Evolutionary conservation across 2,113 vertebrate genomes (phyloP), one percentile per base, ranked within the genome.

Genomic region (Arenaria interpres): DNA sequence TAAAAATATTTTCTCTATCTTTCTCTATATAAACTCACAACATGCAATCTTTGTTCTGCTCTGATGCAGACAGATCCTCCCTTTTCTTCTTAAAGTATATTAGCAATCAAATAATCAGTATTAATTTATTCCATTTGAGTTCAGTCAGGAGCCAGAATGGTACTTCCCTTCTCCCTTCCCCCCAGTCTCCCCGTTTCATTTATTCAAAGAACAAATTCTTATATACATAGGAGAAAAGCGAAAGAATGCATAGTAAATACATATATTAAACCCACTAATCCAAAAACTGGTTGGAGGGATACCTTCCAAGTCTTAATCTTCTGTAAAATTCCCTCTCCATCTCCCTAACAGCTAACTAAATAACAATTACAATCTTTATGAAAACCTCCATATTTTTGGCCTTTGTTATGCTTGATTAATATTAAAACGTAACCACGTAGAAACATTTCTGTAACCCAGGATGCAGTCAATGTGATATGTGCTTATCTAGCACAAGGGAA

Each of bases 371-470:
- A 71, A 32, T 7, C 33, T 33, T 57, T 57, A 50, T 0, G 17
- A 51, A n/a, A 87, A 50, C 14, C 12, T 48, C 32, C 8, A 3
- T 7, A 10, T 25, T 88, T 83, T 53, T 37, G 16, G 41, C 7
- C 35, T 85, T 69, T 11, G 10, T 48, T 62, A 27, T 0, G 0
- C 32, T 64, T 30, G 19, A 50, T 50, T 37, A n/a, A 33, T 67
- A 62, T 59, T 53, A 63, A 84, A 87, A 60, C 7, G 0, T 2
- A 80, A 39, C 16, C 54, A 39, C 0, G 0, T 1, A 35, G 50
- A 78, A 68, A 64, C 12, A 12, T 27, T 67, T 51, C 14, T n/a
- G 28, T 27, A 57, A 71, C 27, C 69, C 14, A 30, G 74, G 39
- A 39, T 25, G 51, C 7, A 51, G n/a, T n/a, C 39, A 6, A 25